phyloP scores from a whole-genome alignment of 2,113 vertebrate species.

The Channa argus region DNA sequence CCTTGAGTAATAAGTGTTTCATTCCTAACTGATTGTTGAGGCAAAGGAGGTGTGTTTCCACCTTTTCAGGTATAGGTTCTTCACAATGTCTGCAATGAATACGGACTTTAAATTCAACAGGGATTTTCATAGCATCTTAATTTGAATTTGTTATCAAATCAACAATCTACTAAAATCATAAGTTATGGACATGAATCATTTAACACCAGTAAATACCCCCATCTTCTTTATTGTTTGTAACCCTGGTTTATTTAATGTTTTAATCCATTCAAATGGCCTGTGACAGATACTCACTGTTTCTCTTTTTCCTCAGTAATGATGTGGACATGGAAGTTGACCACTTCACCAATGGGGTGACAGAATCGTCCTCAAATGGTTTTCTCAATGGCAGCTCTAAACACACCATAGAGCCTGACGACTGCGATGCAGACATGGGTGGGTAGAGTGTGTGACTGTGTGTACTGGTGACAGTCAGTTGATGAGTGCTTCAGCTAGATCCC shows the following conservation, averaged over 20 bases:
- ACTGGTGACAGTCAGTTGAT: rapidly evolving
- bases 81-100: no score
- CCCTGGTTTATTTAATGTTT: no score
- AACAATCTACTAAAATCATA: no score
- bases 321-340: conserved; percentile 99
- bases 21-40: no score
- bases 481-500: not conserved
- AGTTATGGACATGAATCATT: no score
- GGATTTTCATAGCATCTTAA: not conserved
- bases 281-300: not conserved
- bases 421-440: conserved; percentile 98
- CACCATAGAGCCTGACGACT: conserved; percentile 92
- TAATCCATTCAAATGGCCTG: no score
- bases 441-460: not conserved
- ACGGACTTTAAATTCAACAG: no score
- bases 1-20: no score
- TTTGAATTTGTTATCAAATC: not conserved
- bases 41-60: no score
- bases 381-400: conserved; percentile 98
- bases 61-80: no score
- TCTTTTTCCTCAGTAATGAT: conserved; percentile 84
- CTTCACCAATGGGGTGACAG: conserved; percentile 96
- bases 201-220: no score
- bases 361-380: conserved; percentile 97
- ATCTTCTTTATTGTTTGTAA: no score